Conservation (phyloP, 2,113 vertebrate species). For the Trichomycterus rosablanca region DNA sequence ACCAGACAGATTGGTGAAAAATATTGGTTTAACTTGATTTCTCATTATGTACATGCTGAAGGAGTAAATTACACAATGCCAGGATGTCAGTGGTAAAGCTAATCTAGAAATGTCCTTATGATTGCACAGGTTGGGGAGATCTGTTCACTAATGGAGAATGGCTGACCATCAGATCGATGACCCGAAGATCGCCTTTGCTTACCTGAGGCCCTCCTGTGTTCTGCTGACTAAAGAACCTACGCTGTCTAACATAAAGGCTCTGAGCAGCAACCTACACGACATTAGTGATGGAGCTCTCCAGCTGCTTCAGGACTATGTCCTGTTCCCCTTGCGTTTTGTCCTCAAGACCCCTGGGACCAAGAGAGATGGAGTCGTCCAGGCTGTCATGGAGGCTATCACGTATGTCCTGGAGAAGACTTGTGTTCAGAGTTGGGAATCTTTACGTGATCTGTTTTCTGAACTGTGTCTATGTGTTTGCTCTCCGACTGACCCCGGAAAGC, state of each 20-base stretch:
- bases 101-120: too few relatives aligned
- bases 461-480: slow-evolving; percentile 80
- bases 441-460: slow-evolving; percentile 81
- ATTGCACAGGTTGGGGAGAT: too few relatives aligned
- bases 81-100: too few relatives aligned
- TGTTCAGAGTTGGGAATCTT: slow-evolving; percentile 74
- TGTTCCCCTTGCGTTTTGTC: slow-evolving; percentile 86
- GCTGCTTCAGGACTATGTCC: slow-evolving; percentile 88
- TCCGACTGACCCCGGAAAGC: slow-evolving; percentile 58
- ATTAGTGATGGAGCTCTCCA: slow-evolving; percentile 78
- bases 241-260: slow-evolving; percentile 65
- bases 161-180: slow-evolving; percentile 73
- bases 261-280: slow-evolving; percentile 63
- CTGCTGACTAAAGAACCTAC: slow-evolving; percentile 78
- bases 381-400: slow-evolving; percentile 71
- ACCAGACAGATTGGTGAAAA: too few relatives aligned
- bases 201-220: slow-evolving; percentile 83
- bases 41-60: too few relatives aligned
- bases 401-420: slow-evolving; percentile 76
- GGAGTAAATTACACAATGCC: too few relatives aligned
- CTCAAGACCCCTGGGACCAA: slow-evolving; percentile 74
- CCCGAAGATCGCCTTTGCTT: slow-evolving; percentile 81
- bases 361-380: slow-evolving; percentile 71
- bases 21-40: too few relatives aligned
- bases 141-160: slow-evolving; percentile 23